phyloP scores from a whole-genome alignment of 2,113 vertebrate genomes.

The Phrynocephalus versicolor region DNA sequence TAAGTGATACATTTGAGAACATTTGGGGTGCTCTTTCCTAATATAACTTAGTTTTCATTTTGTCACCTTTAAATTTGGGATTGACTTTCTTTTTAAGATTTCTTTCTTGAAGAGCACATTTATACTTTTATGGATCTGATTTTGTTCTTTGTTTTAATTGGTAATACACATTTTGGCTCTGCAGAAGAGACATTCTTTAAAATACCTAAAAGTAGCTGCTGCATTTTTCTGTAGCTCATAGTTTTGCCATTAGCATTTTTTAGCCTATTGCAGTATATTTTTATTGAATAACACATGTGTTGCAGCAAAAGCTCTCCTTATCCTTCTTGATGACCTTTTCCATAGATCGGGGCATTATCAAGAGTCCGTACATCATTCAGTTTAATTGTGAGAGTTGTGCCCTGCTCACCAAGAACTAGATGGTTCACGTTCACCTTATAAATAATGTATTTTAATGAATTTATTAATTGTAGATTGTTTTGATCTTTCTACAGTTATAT shows the following conservation, averaged over 20 bases:
- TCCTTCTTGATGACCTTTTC: too few species aligned
- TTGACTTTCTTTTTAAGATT: too few species aligned
- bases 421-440: neutral
- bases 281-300: too few species aligned
- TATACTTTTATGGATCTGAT: too few species aligned
- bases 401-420: neutral
- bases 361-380: neutral
- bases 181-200: neutral
- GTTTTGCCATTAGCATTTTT: too few species aligned
- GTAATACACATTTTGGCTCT: neutral
- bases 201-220: neutral
- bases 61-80: too few species aligned
- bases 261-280: too few species aligned
- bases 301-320: too few species aligned
- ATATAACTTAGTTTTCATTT: neutral
- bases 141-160: neutral
- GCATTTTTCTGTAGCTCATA: too few species aligned
- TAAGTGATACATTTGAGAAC: constrained; percentile 54
- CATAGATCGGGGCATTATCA: too few species aligned
- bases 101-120: too few species aligned
- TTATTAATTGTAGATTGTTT: neutral
- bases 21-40: neutral
- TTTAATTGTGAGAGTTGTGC: neutral
- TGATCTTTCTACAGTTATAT: neutral
- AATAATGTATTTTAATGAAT: neutral